Base-by-base conservation (phyloP, 2,113 vertebrate species). In the Puntigrus tetrazona region DNA sequence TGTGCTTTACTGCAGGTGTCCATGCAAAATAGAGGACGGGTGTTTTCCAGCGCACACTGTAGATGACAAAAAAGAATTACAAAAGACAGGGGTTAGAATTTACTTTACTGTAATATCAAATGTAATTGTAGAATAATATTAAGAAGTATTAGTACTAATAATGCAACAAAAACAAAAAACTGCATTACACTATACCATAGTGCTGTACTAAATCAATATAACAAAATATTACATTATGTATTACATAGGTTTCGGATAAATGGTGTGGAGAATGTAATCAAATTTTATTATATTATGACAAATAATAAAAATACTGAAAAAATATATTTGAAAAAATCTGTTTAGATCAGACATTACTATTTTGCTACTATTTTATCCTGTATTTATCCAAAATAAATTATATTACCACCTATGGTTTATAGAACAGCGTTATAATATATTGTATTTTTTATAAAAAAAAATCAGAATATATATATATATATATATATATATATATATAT, bases 1-100 rank as follows among this genome's bases (percentile, higher is more conserved):
- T 92, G 88, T 92, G 90, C 63, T 67, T 85, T 88, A 86, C 86
- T 86, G 91, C 89, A 89, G 91, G 91, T 90, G 27, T 59, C 57
- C 25, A 34, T 73, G 22, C 41, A 47, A 14, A 73, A 41, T 7
- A 25, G 2, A 20, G 38, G 47, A 78, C 25, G 69, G 52, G 31
- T 52, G 36, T 27, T 63, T 57, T 22, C 18, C 38, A 63, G 18
- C 10, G 57, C 9, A 29, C 27, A 47, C 78, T 75, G 2, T 13
- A 41, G n/a, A 52, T 47, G 52, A 65, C 25, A 57, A 80, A 70
- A n/a, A 77, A 7, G 1, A 9, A 31, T 41, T 7, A 52, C 16
- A 52, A 18, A 76, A 76, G 29, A 77, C 18, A 63, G 6, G 29
- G 5, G 14, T 77, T 34, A 36, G 7, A 34, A 31, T 55, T 22